Percentiles rank a stretch among this genome's conserved stretches.
Evolutionary conservation across 2,888 invertebrate species (phyloP).

Genomic region (Rugalucina vietnamica): DNA sequence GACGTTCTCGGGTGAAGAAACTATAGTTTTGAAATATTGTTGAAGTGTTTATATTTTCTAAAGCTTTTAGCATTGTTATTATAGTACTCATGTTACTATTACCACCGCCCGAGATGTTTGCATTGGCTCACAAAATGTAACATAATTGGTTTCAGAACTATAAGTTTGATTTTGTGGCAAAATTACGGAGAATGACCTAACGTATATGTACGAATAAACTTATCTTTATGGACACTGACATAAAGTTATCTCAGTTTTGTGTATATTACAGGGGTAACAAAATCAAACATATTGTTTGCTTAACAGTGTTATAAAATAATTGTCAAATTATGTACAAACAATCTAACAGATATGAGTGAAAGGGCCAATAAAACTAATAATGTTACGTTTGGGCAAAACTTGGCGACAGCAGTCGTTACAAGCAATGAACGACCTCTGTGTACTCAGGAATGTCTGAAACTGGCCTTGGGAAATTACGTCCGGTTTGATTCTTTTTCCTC

Average conservation of each 20-base stretch:
- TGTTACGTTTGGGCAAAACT: too few relatives aligned
- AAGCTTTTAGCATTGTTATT: background rate
- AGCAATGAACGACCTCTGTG: too few relatives aligned
- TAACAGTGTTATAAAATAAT: background rate
- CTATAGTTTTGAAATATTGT: background rate
- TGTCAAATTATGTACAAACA: too few relatives aligned
- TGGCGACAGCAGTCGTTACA: too few relatives aligned
- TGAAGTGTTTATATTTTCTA: background rate
- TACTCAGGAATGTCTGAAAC: too few relatives aligned
- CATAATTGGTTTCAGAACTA: background rate
- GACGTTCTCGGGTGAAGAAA: slow-evolving; percentile 15
- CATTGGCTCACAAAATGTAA: slow-evolving; percentile 2
- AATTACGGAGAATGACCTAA: slow-evolving; percentile 8
- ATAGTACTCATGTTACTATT: background rate
- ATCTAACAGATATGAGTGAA: too few relatives aligned
- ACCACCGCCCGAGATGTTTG: background rate
- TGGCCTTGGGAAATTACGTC: too few relatives aligned
- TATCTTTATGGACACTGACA: background rate
- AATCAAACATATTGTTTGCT: slow-evolving; percentile 5
- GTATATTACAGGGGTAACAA: background rate
- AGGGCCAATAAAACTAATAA: too few relatives aligned
- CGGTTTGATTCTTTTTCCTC: too few relatives aligned
- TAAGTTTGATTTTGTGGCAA: background rate
- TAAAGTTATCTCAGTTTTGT: background rate
- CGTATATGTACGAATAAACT: background rate